Evolutionary conservation across 2,888 invertebrate genomes (phyloP).

Genomic region (Xestia ashworthii): DNA sequence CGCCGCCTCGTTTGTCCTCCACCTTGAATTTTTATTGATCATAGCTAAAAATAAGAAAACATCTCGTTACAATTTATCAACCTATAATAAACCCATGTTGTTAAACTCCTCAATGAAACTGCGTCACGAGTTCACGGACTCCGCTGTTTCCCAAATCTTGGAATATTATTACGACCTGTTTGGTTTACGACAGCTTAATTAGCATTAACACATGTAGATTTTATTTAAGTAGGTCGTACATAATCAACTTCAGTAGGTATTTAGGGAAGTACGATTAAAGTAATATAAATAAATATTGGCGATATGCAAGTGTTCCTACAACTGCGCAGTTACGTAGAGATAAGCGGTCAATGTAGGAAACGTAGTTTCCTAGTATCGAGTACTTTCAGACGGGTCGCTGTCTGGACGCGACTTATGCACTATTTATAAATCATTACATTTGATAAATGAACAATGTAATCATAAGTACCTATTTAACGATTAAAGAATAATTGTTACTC

Average conservation of each 20-base stretch:
- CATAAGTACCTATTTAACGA: constrained; percentile 9
- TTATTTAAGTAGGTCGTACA: constrained; percentile 48
- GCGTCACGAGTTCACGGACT: constrained; percentile 42
- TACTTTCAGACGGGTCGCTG: constrained; percentile 56
- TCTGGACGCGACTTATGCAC: constrained; percentile 44
- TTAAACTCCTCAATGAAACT: constrained; percentile 56
- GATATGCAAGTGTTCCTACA: constrained; percentile 49
- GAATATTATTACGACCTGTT: constrained; percentile 34
- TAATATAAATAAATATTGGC: constrained; percentile 56
- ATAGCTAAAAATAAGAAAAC: constrained; percentile 66
- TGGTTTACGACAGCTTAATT: constrained; percentile 27
- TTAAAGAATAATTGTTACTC: constrained; percentile 17
- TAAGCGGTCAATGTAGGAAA: constrained; percentile 85
- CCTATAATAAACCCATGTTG: constrained; percentile 43
- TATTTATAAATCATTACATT: constrained; percentile 37
- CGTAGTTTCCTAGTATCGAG: constrained; percentile 43
- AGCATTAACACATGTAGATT: constrained; percentile 45
- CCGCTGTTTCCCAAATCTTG: constrained; percentile 27
- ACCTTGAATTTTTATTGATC: constrained; percentile 71
- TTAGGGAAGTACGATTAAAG: constrained; percentile 47
- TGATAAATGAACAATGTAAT: constrained; percentile 27
- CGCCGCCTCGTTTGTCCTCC: constrained; percentile 71
- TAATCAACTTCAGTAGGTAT: constrained; percentile 46
- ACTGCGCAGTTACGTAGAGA: constrained; percentile 83
- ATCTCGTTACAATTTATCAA: constrained; percentile 36